A percentile compares a stretch with the other conserved stretches of the same genome.
phyloP scores from a whole-genome alignment of 2,113 vertebrate genomes.

The Plectropomus leopardus region DNA sequence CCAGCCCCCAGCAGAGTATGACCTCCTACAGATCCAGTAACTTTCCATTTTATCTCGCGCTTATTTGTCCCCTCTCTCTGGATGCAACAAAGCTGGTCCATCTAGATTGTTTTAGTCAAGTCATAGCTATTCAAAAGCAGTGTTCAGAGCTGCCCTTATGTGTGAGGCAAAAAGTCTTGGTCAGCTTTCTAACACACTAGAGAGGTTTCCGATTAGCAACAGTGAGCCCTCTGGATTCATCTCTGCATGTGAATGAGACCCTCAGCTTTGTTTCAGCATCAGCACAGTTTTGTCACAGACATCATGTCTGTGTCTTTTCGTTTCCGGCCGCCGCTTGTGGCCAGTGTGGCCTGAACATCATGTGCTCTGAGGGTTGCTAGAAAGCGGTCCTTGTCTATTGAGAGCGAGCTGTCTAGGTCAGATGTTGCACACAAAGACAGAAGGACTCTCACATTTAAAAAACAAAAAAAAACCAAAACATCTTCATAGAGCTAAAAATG shows the following conservation, averaged over 20 bases:
- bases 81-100: constrained; percentile 38
- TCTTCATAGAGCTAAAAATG: no score
- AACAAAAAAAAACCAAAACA: no score
- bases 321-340: background rate
- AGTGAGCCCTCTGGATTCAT: constrained; percentile 3
- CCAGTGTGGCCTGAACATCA: constrained; percentile 1
- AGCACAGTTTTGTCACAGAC: background rate
- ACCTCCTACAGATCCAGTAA: constrained; percentile 13
- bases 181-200: constrained; percentile 7
- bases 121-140: constrained; percentile 30
- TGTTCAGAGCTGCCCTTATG: background rate
- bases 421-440: constrained; percentile 15
- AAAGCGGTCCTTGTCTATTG: constrained; percentile 13
- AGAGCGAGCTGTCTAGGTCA: constrained; percentile 6
- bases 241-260: constrained; percentile 5
- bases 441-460: background rate
- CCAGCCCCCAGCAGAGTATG: background rate
- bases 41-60: constrained; percentile 13
- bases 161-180: background rate
- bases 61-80: background rate
- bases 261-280: background rate
- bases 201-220: background rate
- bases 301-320: background rate
- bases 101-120: constrained; percentile 31
- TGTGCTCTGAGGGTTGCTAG: constrained; percentile 32